These are phyloP conservation scores for Cladopsammia gracilis DNA, from an alignment of 64 coral and sea anemone species.

Conservation along the genomic window DNA sequence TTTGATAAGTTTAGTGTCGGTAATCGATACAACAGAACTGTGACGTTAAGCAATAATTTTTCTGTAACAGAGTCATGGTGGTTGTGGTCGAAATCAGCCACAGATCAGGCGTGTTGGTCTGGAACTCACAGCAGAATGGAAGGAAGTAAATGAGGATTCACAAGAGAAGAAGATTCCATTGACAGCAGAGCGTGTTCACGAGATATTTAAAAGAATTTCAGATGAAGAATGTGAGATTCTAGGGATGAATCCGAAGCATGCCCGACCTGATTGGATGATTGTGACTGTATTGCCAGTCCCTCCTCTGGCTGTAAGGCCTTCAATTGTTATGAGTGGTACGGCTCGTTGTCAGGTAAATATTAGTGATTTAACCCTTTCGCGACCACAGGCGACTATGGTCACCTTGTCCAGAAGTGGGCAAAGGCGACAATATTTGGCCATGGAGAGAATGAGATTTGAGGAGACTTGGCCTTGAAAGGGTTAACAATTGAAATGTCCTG, in stretches of 20 bases:
- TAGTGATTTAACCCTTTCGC: neutral
- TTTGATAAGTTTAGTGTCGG: neutral
- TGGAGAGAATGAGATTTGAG: too few species aligned
- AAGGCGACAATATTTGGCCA: too few species aligned
- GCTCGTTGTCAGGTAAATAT: conserved; percentile 94
- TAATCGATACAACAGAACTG: too few species aligned
- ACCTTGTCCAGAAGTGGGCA: too few species aligned
- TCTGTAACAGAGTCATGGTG: conserved; percentile 87
- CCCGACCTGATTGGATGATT: conserved; percentile 99
- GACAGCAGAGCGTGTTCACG: conserved; percentile 97
- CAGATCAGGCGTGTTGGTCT: conserved; percentile 89
- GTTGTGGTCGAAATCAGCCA: conserved; percentile 97
- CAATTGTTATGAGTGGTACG: conserved; percentile 97
- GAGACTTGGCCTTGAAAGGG: too few species aligned
- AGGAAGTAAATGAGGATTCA: conserved; percentile 97
- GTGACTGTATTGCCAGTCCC: conserved; percentile 94
- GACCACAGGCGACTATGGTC: too few species aligned
- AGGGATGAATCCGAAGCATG: conserved; percentile 85
- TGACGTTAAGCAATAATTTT: neutral
- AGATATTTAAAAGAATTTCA: conserved; percentile 97
- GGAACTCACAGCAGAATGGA: conserved; percentile 99
- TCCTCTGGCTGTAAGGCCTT: conserved; percentile 97
- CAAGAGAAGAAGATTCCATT: conserved; percentile 97
- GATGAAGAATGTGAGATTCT: conserved; percentile 98
- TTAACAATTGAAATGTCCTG: neutral